Evolutionary conservation across 2,113 vertebrate genomes (phyloP), one percentile per base, ranked within the genome.

Genomic region (Podarcis cretensis): DNA sequence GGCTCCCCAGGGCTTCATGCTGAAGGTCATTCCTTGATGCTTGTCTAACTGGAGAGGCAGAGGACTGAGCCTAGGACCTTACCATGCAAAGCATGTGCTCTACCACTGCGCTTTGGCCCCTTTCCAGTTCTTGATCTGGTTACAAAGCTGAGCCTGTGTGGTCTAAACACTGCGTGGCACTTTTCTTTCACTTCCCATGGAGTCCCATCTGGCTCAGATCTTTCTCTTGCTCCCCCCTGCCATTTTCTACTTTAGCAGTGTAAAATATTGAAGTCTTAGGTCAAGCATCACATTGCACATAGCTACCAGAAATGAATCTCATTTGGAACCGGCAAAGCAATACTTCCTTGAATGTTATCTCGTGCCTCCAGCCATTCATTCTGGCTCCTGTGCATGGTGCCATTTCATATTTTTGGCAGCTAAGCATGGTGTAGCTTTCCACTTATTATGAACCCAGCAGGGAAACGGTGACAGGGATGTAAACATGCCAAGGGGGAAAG

Each of bases 321-420:
- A 7, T 57, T 81, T 88, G 84, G 81, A 90, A 76, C 37, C 20
- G 83, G 87, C 78, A 77, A 40, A 91, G 37, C 82, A 35, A 25
- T 63, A 37, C 75, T n/a, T 78, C 83, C 69, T 88, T 94, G 86
- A 91, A 88, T 89, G 84, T 94, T 93, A 93, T 89, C 93, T 95
- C 86, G 2, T 87, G 83, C 54, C 87, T 93, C 84, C 95, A 94
- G 90, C 86, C 83, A 9, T 86, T 93, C 37, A 0, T 1, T 87
- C 83, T 93, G 93, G 92, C 94, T 89, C 32, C 84, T 68, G 66
- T 2, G 35, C 0, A 2, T 59, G 83, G 23, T 83, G 71, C 83
- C 54, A 37, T 92, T 86, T 83, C 74, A 77, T 83, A 27, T 40
- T 79, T 74, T 92, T 95, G 93, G 92, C 93, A 92, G 91, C 85